Evolutionary conservation across 1,140 invertebrate species (phyloP).

Genomic region (Tetramorium simillimum): DNA sequence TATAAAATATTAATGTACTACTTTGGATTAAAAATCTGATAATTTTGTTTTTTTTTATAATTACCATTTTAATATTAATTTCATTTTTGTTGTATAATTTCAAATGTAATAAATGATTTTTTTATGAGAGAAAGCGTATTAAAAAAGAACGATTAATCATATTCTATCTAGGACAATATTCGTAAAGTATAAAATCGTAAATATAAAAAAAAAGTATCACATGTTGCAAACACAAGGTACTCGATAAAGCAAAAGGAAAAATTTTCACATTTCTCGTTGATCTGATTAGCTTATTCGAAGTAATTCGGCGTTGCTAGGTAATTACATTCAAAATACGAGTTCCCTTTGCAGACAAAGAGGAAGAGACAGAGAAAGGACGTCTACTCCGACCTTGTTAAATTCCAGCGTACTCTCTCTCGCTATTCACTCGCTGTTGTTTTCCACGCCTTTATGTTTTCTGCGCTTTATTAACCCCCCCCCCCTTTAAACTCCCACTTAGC

Average conservation of each 20-base stretch:
- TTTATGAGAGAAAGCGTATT: background rate
- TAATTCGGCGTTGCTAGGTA: slow-evolving; percentile 13
- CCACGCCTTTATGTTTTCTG: slow-evolving; percentile 1
- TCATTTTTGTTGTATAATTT: background rate
- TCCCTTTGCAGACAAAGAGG: background rate
- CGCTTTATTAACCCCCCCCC: no score
- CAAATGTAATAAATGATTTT: background rate
- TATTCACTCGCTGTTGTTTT: slow-evolving; percentile 4
- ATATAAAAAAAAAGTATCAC: background rate
- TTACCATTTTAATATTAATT: no score
- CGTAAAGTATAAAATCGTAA: background rate
- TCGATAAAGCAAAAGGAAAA: no score
- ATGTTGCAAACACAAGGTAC: background rate
- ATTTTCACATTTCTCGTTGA: background rate
- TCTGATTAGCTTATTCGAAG: slow-evolving; percentile 39
- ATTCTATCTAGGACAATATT: background rate
- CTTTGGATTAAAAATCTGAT: no score
- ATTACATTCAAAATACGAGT: slow-evolving; percentile 51
- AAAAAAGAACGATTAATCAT: background rate
- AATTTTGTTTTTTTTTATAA: no score
- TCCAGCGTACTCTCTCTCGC: background rate
- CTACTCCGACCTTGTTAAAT: slow-evolving; percentile 51
- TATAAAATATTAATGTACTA: no score
- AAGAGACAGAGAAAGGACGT: background rate
- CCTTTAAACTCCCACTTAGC: slow-evolving; percentile 4